phyloP scores from a whole-genome alignment of 2,888 invertebrate species.

The Brachylomia viminalis region DNA sequence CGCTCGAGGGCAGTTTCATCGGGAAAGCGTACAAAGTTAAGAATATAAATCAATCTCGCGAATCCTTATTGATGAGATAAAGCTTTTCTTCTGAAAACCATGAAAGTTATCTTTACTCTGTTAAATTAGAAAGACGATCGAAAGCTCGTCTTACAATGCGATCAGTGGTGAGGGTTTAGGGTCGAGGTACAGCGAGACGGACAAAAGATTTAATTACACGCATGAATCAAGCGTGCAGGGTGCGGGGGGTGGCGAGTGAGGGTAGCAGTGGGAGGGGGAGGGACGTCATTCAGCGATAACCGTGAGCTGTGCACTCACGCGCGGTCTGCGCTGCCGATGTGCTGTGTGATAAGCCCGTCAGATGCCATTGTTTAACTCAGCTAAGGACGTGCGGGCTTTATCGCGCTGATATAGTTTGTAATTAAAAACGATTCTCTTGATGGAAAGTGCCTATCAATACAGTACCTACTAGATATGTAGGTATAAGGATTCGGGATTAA shows the following conservation, averaged over 20 bases:
- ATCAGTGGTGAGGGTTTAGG: slow-evolving; percentile 77
- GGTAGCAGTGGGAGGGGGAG: slow-evolving; percentile 70
- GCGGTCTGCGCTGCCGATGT: slow-evolving; percentile 77
- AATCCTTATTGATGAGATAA: slow-evolving; percentile 81
- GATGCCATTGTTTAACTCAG: slow-evolving; percentile 78
- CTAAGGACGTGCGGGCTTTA: slow-evolving; percentile 82
- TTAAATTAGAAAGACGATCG: slow-evolving; percentile 83
- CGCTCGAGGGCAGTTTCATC: slow-evolving; percentile 38
- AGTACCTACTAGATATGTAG: slow-evolving; percentile 27
- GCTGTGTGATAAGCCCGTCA: slow-evolving; percentile 77
- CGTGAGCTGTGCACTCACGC: slow-evolving; percentile 82
- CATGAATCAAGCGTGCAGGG: slow-evolving; percentile 87
- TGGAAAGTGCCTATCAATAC: slow-evolving; percentile 31
- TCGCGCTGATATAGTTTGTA: slow-evolving; percentile 79
- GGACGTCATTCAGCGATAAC: slow-evolving; percentile 77
- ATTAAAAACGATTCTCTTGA: slow-evolving; percentile 72
- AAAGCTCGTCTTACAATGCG: slow-evolving; percentile 80
- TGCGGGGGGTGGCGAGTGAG: slow-evolving; percentile 65
- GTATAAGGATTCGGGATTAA: slow-evolving; percentile 20
- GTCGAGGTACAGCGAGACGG: slow-evolving; percentile 79
- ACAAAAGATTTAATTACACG: slow-evolving; percentile 91
- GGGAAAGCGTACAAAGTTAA: slow-evolving; percentile 52
- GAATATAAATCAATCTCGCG: slow-evolving; percentile 77
- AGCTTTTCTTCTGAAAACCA: slow-evolving; percentile 74
- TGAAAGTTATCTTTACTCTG: slow-evolving; percentile 74